These are phyloP conservation scores for Oscheius sp. DNA, from an alignment of 2,888 invertebrate genomes.

Conservation along the genomic window DNA sequence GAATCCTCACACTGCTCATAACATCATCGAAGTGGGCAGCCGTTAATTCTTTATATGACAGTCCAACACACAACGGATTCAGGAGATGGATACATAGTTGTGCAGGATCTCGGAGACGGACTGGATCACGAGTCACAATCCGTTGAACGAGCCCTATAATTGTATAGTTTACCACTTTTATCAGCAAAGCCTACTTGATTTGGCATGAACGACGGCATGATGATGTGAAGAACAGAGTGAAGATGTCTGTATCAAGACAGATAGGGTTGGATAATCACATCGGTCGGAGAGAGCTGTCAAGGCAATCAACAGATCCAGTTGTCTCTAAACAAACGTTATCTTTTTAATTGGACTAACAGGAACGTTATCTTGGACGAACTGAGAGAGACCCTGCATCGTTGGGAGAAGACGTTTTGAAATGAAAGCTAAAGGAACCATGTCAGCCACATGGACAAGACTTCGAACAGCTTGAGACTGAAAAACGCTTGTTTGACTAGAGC, in stretches of 20 bases:
- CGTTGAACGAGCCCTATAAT: constrained; percentile 63
- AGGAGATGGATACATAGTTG: constrained; percentile 64
- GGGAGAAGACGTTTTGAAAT: constrained; percentile 61
- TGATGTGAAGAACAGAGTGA: constrained; percentile 60
- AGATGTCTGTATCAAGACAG: constrained; percentile 54
- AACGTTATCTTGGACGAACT: constrained; percentile 65
- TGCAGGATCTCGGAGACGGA: constrained; percentile 59
- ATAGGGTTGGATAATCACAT: constrained; percentile 58
- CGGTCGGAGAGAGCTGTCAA: constrained; percentile 63
- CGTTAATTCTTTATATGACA: constrained; percentile 47
- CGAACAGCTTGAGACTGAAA: constrained; percentile 62
- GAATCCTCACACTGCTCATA: constrained; percentile 61
- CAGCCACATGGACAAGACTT: constrained; percentile 58
- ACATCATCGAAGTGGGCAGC: constrained; percentile 69
- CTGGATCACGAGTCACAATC: constrained; percentile 65
- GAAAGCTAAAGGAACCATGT: constrained; percentile 60
- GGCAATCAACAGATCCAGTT: constrained; percentile 64
- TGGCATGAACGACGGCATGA: constrained; percentile 68
- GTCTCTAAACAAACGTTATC: constrained; percentile 47
- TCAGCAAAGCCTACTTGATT: constrained; percentile 41
- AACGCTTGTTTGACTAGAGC: not conserved
- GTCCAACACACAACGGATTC: constrained; percentile 63
- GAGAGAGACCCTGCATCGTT: constrained; percentile 54
- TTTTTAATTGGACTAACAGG: constrained; percentile 44
- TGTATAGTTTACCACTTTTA: not conserved